Evolutionary conservation across 2,797 vertebrate species (phyloP), one percentile per base, ranked within the genome.

Genomic region (Coregonus sp.): DNA sequence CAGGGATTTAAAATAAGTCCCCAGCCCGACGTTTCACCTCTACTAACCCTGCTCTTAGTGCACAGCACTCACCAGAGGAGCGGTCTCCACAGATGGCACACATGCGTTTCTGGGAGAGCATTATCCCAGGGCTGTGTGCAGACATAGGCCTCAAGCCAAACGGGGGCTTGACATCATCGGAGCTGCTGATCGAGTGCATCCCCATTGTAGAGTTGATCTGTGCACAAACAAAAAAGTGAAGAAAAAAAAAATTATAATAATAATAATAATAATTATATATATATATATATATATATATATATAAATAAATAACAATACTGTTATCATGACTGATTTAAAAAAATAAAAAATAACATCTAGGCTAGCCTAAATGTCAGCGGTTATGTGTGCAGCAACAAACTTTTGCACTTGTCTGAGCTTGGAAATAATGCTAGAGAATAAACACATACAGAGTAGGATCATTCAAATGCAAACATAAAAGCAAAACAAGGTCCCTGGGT

Each of bases 71-170:
- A 99, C 98, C 98, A 91, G 98, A 99, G 73, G 98, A 99, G 87
- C 98, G 95, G 91, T 99, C 98, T 75, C 98, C 97, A 1, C 98
- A 99, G 94, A 99, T 99, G 91, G 97, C 97, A 84, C 98, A 99
- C 92, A 99, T 94, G 91, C 98, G 97, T 93, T 99, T 99, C 88
- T 95, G 94, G 82, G 94, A 95, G 81, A 94, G 74, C 92, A 95
- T 93, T 82, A 94, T 92, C 82, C 94, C 94, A 47, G 93, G 93
- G 73, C 92, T 94, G 87, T 93, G 92, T 80, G 91, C 76, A 81
- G 92, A 88, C 86, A 93, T 88, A 76, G 93, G 93, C 85, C 98
- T 98, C 91, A 99, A 91, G 85, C 97, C 97, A 91, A 97, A 93
- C 0, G 97, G 97, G 77, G 98, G 98, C 81, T 99, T 99, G 82